These are phyloP conservation scores for Rhabdomys dilectus DNA, from an alignment of 2,113 vertebrate genomes.

Conservation along the genomic window DNA sequence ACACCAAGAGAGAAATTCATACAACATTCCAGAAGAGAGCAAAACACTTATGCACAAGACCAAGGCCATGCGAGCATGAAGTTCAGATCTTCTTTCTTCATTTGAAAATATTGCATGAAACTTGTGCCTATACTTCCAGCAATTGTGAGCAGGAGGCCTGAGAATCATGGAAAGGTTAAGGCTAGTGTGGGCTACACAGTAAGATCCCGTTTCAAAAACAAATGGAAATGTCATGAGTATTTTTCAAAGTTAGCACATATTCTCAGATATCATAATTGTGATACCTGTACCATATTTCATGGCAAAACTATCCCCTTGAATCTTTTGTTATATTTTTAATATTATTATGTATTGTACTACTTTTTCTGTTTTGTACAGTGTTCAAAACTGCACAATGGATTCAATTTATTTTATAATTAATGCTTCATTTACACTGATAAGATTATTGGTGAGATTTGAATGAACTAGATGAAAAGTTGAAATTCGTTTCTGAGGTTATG, in stretches of 20 bases:
- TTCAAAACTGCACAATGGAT: not conserved
- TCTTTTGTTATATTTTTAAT: not conserved
- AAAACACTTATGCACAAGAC: not conserved
- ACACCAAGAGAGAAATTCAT: not conserved
- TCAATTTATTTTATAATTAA: not conserved
- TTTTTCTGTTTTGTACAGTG: not conserved
- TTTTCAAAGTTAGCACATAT: not conserved
- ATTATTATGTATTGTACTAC: not conserved
- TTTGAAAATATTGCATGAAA: not conserved
- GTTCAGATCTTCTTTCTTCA: not conserved
- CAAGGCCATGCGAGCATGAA: not conserved
- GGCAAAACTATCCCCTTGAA: not conserved
- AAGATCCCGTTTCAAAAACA: not conserved
- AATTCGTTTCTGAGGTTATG: conserved; percentile 1
- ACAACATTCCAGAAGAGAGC: not conserved
- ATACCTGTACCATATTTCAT: not conserved
- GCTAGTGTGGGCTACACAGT: not conserved
- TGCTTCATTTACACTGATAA: not conserved
- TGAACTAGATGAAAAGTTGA: not conserved
- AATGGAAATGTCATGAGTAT: not conserved
- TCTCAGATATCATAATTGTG: not conserved
- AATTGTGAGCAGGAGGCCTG: not conserved
- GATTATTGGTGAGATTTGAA: not conserved
- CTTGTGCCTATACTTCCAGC: no score
- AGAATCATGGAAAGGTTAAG: not conserved